phyloP scores from a whole-genome alignment of 2,113 vertebrate genomes.

The Anseranas semipalmata region DNA sequence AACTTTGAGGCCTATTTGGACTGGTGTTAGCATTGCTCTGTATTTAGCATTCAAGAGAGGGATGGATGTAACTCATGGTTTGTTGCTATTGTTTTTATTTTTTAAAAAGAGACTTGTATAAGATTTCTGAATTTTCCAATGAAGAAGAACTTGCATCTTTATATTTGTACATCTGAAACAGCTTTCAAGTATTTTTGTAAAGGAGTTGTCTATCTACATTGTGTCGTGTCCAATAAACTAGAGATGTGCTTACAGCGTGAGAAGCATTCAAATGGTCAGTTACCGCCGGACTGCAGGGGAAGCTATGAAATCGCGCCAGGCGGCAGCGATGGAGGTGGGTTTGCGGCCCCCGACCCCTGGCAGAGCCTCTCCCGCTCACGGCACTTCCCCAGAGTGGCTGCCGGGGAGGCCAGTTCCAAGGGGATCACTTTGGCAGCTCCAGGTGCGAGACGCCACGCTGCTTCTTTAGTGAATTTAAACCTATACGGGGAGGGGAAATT shows the following conservation, averaged over 20 bases:
- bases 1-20: background rate
- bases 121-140: constrained; percentile 20
- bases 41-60: background rate
- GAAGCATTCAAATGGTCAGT: background rate
- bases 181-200: constrained; percentile 50
- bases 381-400: background rate
- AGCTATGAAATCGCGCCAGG: background rate
- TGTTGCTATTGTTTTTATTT: background rate
- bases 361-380: background rate
- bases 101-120: background rate
- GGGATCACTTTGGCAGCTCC: background rate
- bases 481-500: background rate
- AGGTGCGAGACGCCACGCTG: background rate
- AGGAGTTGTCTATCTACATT: background rate
- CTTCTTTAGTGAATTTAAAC: background rate
- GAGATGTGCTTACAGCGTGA: background rate
- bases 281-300: background rate
- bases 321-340: rapidly evolving
- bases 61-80: background rate
- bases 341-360: background rate
- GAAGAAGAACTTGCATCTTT: background rate
- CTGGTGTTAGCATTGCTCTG: background rate
- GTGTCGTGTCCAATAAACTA: constrained; percentile 42
- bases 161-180: constrained; percentile 40
- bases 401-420: background rate